Base-by-base conservation (phyloP, 2,888 invertebrate species). In the Zonitis immaculata region DNA sequence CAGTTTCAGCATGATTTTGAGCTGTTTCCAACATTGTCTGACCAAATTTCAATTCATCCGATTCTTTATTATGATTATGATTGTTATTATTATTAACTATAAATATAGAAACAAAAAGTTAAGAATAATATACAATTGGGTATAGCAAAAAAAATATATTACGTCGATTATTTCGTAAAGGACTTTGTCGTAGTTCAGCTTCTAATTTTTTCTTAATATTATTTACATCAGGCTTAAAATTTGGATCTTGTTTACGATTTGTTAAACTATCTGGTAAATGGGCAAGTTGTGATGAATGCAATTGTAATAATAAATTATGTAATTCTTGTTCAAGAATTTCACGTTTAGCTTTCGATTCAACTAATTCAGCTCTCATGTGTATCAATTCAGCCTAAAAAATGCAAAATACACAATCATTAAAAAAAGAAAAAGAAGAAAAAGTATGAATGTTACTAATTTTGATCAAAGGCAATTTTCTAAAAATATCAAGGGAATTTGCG, bases 371-470 rank as follows among this genome's bases (percentile, higher is more conserved):
- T 65, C 88, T 82, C 79, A 88, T 81, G 68, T 87, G 85, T 49
- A 87, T 82, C 60, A 91, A 77, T 75, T 91, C 90, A 52, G 90
- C 89, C 90, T 90, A 78, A 48, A 77, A 74, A 18, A 35, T 14
- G n/a, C 12, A 30, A 5, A 30, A 16, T 2, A 16, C 14, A 14
- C 1, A 35, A 35, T 14, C 3, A 8, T 32, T 32, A 32, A 2
- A 32, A 35, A 16, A 7, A 8, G 3, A 35, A 14, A 16, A 35
- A 12, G 1, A 12, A 27, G 25, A 14, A 20, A 44, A 44, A n/a
- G n/a, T 18, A 9, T 25, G 9, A 22, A 22, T 22, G 35, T 35
- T 35, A 9, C 18, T 16, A 35, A 9, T 18, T 16, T 35, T 35
- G 35, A 35, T 35, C 35, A 35, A 35, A 35, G 35, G 16, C 16